Evolutionary conservation across 2,113 vertebrate species (phyloP).

Genomic region (Empidonax alnorum): DNA sequence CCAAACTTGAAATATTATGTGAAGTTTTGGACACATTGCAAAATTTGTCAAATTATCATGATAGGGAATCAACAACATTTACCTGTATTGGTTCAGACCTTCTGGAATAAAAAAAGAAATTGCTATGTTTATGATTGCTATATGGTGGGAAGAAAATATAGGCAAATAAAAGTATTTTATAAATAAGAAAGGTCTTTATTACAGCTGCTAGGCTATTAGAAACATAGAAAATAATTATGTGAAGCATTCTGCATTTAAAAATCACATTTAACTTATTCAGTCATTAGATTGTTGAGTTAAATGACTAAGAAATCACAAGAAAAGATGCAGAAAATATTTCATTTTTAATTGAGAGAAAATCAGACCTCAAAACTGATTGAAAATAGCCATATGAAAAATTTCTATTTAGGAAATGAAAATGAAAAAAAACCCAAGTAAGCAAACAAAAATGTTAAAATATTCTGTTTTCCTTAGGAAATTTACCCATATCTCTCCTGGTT

Average conservation of each 20-base stretch:
- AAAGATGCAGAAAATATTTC: conserved; percentile 32
- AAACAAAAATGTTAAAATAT: neutral
- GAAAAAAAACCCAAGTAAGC: neutral
- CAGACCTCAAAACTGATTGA: conserved; percentile 28
- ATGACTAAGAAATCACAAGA: neutral
- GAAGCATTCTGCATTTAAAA: conserved; percentile 30
- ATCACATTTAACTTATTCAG: conserved; percentile 29
- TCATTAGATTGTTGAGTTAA: conserved; percentile 25
- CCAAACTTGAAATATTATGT: neutral
- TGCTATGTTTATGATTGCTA: neutral
- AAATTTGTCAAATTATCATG: neutral
- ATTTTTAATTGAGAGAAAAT: conserved; percentile 40
- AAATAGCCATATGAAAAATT: neutral
- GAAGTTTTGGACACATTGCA: neutral
- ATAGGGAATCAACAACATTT: neutral
- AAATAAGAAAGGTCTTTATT: neutral
- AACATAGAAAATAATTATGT: conserved; percentile 12
- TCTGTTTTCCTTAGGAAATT: neutral
- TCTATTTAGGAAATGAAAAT: conserved; percentile 20
- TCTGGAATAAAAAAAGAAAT: neutral
- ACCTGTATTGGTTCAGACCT: neutral
- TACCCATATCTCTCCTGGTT: neutral
- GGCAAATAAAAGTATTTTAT: neutral
- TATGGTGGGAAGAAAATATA: neutral
- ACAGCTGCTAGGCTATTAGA: neutral